A percentile compares a stretch with the other conserved stretches of the same genome.
phyloP scores from a whole-genome alignment of 2,888 invertebrate species.

The Cephus pygmeus region DNA sequence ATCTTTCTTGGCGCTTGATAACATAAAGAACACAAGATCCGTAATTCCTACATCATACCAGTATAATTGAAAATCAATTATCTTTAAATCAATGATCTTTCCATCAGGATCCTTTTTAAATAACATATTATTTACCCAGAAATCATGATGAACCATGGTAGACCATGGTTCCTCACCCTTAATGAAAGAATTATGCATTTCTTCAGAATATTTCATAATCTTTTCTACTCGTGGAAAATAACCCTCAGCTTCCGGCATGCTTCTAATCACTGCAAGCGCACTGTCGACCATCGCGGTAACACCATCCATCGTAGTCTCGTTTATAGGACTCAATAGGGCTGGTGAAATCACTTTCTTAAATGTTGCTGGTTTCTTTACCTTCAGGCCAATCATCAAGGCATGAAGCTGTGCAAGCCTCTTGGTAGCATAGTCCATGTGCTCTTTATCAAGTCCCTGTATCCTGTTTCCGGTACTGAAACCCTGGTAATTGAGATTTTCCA shows the following conservation, averaged over 20 bases:
- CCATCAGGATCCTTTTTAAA: slow-evolving; percentile 49
- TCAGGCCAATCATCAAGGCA: slow-evolving; percentile 51
- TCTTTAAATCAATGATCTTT: slow-evolving; percentile 51
- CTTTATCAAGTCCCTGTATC: slow-evolving; percentile 49
- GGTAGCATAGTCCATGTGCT: slow-evolving; percentile 50
- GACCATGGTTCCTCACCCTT: slow-evolving; percentile 49
- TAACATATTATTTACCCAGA: slow-evolving; percentile 65
- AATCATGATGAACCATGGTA: slow-evolving; percentile 59
- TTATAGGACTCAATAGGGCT: slow-evolving; percentile 32
- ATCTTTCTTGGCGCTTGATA: slow-evolving; percentile 53
- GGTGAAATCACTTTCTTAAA: slow-evolving; percentile 47
- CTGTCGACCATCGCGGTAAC: slow-evolving; percentile 49
- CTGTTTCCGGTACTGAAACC: slow-evolving; percentile 55
- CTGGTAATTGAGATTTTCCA: slow-evolving; percentile 55
- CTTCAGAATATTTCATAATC: slow-evolving; percentile 41
- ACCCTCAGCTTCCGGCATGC: slow-evolving; percentile 39
- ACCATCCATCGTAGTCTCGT: slow-evolving; percentile 44
- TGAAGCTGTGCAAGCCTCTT: slow-evolving; percentile 56
- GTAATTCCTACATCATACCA: slow-evolving; percentile 52
- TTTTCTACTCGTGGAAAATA: slow-evolving; percentile 44
- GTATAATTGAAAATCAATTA: slow-evolving; percentile 61
- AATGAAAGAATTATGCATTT: slow-evolving; percentile 6
- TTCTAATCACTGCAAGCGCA: slow-evolving; percentile 41
- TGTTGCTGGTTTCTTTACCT: slow-evolving; percentile 47
- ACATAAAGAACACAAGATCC: slow-evolving; percentile 60